Base-by-base conservation (phyloP, 2,888 invertebrate genomes). In the Noctua comes region DNA sequence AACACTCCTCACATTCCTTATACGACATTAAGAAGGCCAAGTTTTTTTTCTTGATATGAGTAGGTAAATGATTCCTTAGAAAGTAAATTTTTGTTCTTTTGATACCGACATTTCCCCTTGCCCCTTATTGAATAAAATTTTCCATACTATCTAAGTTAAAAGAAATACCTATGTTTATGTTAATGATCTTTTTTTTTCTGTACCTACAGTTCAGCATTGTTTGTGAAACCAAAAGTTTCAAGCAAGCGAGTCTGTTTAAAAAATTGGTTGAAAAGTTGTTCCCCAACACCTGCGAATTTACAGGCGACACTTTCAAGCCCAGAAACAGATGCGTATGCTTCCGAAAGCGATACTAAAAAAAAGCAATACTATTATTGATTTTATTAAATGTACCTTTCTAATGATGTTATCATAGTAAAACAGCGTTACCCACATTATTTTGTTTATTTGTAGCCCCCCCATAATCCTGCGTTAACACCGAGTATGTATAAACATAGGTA, bases 161-260 rank as follows among this genome's bases (percentile, higher is more conserved):
- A 54, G 18, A 18, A 31, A 31, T 21, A 64, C 31, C 31, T 36
- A 36, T 21, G 13, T 57, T 21, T 10, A 24, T 21, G 24, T 48
- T 57, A n/a, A 57, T 31, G 16, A 68, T 31, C 13, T 64, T 27
- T 69, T 73, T 40, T 78, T 82, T 82, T 16, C 24, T 86, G 0
- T 16, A 64, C 62, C 31, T n/a, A n/a, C 94, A 98, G 98, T 97
- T 98, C 0, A 98, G 98, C 91, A 97, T 98, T 27, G 97, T 98
- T 10, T 98, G 98, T 89, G 99, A 99, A 95, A 98, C 99, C 0
- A 96, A 98, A 76, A 98, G 98, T 91, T 95, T 97, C 92, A 97
- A 97, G 4, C 99, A 99, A 91, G 97, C 98, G 0, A 90, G 90
- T 91, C 94, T 84, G 0, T 77, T 95, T n/a, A 93, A 90, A 82